phyloP scores from a whole-genome alignment of 2,113 vertebrate species.

The Pollimyrus isidori region DNA sequence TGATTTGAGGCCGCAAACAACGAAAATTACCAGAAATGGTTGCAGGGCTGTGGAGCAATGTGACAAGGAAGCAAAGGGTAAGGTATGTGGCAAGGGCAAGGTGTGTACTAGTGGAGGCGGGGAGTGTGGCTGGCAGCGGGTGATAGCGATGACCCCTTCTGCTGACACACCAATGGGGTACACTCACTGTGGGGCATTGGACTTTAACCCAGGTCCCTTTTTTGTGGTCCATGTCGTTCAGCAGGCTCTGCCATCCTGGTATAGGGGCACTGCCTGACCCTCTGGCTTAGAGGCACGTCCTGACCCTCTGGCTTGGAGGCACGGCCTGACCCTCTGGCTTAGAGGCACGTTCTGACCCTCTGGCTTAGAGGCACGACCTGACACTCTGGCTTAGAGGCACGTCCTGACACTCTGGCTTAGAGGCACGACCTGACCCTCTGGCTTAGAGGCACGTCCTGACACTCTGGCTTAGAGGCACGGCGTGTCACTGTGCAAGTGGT shows the following conservation, averaged over 20 bases:
- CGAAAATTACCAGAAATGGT: not conserved
- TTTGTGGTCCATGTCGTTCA: not conserved
- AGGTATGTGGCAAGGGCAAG: not conserved
- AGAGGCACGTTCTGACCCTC: not conserved
- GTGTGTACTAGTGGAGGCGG: not conserved
- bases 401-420: not conserved
- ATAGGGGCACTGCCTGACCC: not conserved
- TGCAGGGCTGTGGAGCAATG: constrained; percentile 15
- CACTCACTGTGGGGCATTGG: not conserved
- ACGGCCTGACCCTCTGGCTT: not conserved
- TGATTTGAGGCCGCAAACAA: not conserved
- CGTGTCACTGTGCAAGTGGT: too few species aligned
- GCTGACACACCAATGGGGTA: not conserved
- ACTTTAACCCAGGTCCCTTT: not conserved
- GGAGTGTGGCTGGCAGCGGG: not conserved
- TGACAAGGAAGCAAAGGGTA: not conserved
- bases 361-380: not conserved
- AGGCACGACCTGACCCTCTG: not conserved
- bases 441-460: not conserved
- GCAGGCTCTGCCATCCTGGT: not conserved
- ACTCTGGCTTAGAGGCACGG: not conserved
- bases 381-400: not conserved
- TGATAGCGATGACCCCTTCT: not conserved
- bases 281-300: not conserved
- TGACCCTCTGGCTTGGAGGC: not conserved